Base-by-base conservation (phyloP, 2,113 vertebrate genomes). In the Calonectris borealis region DNA sequence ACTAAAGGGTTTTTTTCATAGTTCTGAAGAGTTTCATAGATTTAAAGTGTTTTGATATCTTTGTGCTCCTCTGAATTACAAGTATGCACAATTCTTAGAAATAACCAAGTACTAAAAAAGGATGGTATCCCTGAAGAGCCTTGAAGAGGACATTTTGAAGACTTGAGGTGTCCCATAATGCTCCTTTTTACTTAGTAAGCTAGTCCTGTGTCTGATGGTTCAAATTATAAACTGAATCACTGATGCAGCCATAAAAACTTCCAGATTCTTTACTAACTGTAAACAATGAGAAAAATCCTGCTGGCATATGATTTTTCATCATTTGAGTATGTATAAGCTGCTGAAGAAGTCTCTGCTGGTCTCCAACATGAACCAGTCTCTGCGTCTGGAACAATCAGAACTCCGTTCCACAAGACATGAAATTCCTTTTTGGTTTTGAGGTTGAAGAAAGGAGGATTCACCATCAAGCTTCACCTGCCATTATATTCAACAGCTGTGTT, bases 361-460 rank as follows among this genome's bases (percentile, higher is more conserved):
- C 31, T 73, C 31, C 54, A 48, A 0, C 0, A 0, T 26, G 25
- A 64, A 91, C n/a, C 6, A 19, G 12, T 21, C 27, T 36, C 18
- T 29, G 25, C 25, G 16, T 38, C 38, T 32, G 12, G 38, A 58
- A 49, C 1, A 4, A 44, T 81, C 22, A n/a, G n/a, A 85, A 48
- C 20, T 68, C 29, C 0, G 1, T 20, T 83, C 55, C 8, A 7
- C 15, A 32, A 77, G 55, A 81, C 21, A 2, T 2, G 26, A 73
- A 73, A 89, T 19, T 58, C n/a, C 19, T 22, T 49, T 81, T 24
- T 88, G 38, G 40, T 65, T 85, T 57, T 46, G 66, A 92, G 46
- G 54, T 72, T 55, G 29, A 92, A 62, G 48, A 81, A 49, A 72
- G 20, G 46, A 80, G 19, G 26, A 58, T 55, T 80, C 40, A 16